Conservation (phyloP, 2,888 invertebrate genomes). For the Pammene aurita region DNA sequence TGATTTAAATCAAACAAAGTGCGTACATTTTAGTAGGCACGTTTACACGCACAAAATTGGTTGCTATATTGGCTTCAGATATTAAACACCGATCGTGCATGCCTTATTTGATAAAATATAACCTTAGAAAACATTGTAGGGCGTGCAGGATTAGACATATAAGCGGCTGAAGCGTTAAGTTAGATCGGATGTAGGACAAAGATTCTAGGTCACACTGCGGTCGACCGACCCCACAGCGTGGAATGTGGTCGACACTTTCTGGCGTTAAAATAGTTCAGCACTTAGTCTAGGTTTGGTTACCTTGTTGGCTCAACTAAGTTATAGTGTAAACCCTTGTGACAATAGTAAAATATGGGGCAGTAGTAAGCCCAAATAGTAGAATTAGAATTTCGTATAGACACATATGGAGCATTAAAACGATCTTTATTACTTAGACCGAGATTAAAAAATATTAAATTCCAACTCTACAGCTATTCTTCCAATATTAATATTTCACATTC, state of each 20-base stretch:
- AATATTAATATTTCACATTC: too few species aligned
- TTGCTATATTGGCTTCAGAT: neutral
- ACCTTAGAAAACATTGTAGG: constrained; percentile 6
- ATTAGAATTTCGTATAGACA: neutral
- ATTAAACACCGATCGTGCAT: neutral
- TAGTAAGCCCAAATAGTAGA: neutral
- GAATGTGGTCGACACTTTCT: constrained; percentile 35
- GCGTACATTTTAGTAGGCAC: neutral
- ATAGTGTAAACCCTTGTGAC: neutral
- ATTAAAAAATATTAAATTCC: too few species aligned
- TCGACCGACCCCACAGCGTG: constrained; percentile 22
- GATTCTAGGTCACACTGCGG: constrained; percentile 38
- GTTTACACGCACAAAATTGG: neutral
- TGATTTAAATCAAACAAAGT: too few species aligned
- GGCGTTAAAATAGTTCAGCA: constrained; percentile 22
- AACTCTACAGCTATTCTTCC: too few species aligned
- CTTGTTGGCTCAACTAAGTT: neutral
- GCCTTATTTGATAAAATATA: neutral
- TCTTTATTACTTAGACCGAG: neutral
- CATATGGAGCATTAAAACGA: neutral
- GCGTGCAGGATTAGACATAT: neutral
- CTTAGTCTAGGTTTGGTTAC: constrained; percentile 9
- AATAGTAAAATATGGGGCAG: neutral
- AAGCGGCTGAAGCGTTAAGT: constrained; percentile 13
- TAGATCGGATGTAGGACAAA: constrained; percentile 22